Conservation (phyloP, 2,797 vertebrate genomes). For the Pangasius krempfi region DNA sequence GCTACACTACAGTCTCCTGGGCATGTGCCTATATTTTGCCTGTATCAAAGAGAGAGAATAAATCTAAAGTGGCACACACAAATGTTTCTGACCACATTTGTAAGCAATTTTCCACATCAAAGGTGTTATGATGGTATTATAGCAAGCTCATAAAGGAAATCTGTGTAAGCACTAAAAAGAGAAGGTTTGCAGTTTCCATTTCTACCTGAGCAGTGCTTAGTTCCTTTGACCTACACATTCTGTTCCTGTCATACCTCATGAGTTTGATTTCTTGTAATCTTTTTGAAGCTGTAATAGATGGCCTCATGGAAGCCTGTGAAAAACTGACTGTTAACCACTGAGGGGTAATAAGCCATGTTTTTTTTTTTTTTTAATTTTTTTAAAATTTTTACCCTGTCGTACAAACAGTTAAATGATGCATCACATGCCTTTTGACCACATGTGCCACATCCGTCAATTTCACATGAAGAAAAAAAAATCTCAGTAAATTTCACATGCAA, state of each 20-base stretch:
- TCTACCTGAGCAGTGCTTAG: conserved; percentile 28
- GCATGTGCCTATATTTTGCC: conserved; percentile 2
- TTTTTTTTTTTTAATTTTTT: not conserved
- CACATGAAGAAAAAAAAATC: conserved; percentile 5
- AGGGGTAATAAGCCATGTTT: not conserved
- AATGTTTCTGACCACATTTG: not conserved
- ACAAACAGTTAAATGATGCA: not conserved
- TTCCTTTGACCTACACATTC: conserved; percentile 45
- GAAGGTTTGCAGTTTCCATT: conserved; percentile 48
- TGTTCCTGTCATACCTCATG: conserved; percentile 39
- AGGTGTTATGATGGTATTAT: not conserved
- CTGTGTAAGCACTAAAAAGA: conserved; percentile 25
- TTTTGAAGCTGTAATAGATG: conserved; percentile 32
- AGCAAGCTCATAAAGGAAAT: conserved; percentile 26
- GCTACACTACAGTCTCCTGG: not conserved
- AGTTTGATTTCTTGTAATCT: conserved; percentile 54
- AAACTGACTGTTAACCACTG: conserved; percentile 34
- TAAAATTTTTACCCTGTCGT: conserved; percentile 17
- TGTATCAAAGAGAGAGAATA: not conserved
- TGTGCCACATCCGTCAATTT: conserved; percentile 19
- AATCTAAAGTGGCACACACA: not conserved
- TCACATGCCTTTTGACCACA: conserved; percentile 3
- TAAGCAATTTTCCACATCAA: conserved; percentile 20
- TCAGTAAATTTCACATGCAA: not conserved
- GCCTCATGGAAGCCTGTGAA: conserved; percentile 32